Percentiles rank a stretch among this genome's conserved stretches.
Evolutionary conservation across 1,140 invertebrate genomes (phyloP).

Genomic region (Drosophila mojavensis): DNA sequence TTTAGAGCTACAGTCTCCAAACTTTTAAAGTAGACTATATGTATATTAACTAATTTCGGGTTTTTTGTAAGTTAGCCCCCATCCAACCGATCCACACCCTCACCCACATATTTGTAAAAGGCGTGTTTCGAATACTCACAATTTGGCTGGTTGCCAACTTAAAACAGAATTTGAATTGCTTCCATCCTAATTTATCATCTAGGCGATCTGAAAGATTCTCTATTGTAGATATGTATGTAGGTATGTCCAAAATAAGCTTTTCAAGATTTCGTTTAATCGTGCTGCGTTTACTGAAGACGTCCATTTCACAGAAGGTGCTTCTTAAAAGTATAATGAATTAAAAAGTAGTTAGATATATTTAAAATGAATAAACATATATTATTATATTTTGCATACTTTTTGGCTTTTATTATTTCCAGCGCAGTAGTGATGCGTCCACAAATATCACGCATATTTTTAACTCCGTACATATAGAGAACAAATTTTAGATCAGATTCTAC

Average conservation of each 20-base stretch:
- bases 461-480: conserved; percentile 80
- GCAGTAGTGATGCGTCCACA: conserved; percentile 72
- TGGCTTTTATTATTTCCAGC: conserved; percentile 76
- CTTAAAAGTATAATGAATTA: conserved; percentile 65
- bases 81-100: too few species aligned
- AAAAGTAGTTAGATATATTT: neutral
- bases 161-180: conserved; percentile 89
- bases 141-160: conserved; percentile 89
- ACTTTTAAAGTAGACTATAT: too few species aligned
- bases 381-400: conserved; percentile 54
- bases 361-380: too few species aligned
- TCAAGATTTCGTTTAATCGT: conserved; percentile 87
- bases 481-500: conserved; percentile 79
- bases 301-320: conserved; percentile 87
- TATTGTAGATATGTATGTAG: conserved; percentile 86
- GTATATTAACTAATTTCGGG: too few species aligned
- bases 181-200: conserved; percentile 88
- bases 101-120: too few species aligned
- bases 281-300: conserved; percentile 86
- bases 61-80: too few species aligned
- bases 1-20: too few species aligned
- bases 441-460: conserved; percentile 77
- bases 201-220: conserved; percentile 87
- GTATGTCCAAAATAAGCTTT: conserved; percentile 87
- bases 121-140: conserved; percentile 81